phyloP scores from a whole-genome alignment of 2,113 vertebrate genomes.

The Antechinus flavipes region DNA sequence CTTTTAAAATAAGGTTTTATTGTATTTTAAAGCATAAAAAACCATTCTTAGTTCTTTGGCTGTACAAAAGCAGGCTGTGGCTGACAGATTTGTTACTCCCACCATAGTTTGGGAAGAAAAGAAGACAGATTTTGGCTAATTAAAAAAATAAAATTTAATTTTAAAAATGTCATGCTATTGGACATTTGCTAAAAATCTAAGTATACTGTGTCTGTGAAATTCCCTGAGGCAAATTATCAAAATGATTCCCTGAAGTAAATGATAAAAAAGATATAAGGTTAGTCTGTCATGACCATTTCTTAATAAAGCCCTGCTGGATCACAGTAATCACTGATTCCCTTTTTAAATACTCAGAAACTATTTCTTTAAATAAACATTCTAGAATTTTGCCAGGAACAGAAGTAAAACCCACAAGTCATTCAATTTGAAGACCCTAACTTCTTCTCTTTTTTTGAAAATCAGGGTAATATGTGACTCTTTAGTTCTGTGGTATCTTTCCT shows the following conservation, averaged over 20 bases:
- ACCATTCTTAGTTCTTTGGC: neutral
- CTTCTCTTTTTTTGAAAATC: neutral
- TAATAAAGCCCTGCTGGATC: neutral
- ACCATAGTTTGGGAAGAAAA: neutral
- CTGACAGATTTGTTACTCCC: neutral
- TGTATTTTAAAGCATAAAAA: neutral
- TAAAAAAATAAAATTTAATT: neutral
- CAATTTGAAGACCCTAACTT: neutral
- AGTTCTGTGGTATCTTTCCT: neutral
- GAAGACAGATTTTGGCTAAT: neutral
- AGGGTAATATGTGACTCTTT: neutral
- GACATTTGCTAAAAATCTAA: neutral
- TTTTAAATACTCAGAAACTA: neutral
- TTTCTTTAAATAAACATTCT: neutral
- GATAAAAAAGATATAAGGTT: neutral
- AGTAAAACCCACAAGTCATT: neutral
- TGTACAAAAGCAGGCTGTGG: neutral
- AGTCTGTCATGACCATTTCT: neutral
- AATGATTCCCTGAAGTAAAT: neutral
- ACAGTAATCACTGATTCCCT: neutral
- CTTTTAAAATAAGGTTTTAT: neutral
- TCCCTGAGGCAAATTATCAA: neutral
- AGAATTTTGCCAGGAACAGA: neutral
- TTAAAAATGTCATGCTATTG: neutral
- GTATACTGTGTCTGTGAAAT: neutral